phyloP scores from a whole-genome alignment of 2,113 vertebrate species.

The Lagopus leucura region DNA sequence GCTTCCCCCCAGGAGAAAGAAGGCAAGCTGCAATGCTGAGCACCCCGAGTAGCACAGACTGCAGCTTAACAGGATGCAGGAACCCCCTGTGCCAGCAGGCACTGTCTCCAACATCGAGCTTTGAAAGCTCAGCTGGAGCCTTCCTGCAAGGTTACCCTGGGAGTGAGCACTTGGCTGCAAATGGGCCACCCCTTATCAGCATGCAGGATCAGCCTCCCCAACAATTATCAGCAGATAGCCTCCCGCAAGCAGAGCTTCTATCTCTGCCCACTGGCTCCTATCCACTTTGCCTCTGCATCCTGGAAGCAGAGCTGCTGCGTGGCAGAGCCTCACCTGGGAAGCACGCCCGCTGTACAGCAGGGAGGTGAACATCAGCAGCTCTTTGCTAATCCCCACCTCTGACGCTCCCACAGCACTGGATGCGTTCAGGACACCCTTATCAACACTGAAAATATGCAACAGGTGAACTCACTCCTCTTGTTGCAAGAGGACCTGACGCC shows the following conservation, averaged over 20 bases:
- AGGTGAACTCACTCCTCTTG: neutral
- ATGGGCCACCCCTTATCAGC: rapidly evolving
- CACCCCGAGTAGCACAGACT: neutral
- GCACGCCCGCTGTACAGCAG: rapidly evolving
- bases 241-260: neutral
- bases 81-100: neutral
- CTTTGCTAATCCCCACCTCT: neutral
- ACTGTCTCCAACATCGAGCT: neutral
- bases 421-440: neutral
- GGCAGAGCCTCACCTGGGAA: neutral
- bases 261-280: neutral
- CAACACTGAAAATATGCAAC: neutral
- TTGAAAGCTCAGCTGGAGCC: rapidly evolving
- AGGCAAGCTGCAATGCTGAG: neutral
- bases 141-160: neutral
- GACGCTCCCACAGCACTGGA: neutral
- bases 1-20: neutral
- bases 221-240: neutral
- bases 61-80: neutral
- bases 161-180: neutral
- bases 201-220: neutral
- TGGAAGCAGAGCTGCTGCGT: neutral
- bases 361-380: neutral
- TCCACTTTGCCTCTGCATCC: neutral
- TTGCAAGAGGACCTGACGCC: rapidly evolving